These are phyloP conservation scores for Cataglyphis livida DNA, from an alignment of 2,888 invertebrate species.

Conservation along the genomic window DNA sequence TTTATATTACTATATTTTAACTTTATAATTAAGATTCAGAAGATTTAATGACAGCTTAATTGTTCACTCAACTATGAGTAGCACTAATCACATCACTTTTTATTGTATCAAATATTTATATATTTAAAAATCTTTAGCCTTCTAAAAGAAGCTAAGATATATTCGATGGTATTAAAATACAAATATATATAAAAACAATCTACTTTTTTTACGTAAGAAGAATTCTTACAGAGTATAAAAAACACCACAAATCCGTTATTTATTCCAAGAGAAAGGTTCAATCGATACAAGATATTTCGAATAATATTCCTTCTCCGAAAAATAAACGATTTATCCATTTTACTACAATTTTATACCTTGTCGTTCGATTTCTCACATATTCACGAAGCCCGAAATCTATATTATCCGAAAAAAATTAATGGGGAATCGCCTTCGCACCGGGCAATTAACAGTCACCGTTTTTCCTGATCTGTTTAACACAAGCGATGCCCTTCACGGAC, in stretches of 20 bases:
- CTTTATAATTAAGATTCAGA: slow-evolving; percentile 1
- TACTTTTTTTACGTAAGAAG: not conserved
- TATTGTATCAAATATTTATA: not conserved
- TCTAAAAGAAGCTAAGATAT: not conserved
- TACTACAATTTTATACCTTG: not conserved
- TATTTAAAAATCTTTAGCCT: not conserved
- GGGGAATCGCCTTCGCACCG: not conserved
- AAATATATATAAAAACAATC: not conserved
- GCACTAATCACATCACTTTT: not conserved
- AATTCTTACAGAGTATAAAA: not conserved
- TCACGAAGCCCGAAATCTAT: not conserved
- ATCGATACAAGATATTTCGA: not conserved
- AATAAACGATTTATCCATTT: not conserved
- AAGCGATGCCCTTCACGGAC: not conserved
- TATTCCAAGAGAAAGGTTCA: not conserved
- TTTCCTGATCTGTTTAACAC: not conserved
- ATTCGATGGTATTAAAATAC: not conserved
- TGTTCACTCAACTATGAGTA: not conserved
- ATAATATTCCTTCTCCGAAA: not conserved
- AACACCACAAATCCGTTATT: not conserved
- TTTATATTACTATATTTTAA: not conserved
- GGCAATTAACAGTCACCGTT: not conserved
- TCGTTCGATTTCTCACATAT: slow-evolving; percentile 23
- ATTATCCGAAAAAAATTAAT: not conserved
- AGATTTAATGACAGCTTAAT: not conserved